Evolutionary conservation across 2,113 vertebrate species (phyloP).

Genomic region (Bos indicus): DNA sequence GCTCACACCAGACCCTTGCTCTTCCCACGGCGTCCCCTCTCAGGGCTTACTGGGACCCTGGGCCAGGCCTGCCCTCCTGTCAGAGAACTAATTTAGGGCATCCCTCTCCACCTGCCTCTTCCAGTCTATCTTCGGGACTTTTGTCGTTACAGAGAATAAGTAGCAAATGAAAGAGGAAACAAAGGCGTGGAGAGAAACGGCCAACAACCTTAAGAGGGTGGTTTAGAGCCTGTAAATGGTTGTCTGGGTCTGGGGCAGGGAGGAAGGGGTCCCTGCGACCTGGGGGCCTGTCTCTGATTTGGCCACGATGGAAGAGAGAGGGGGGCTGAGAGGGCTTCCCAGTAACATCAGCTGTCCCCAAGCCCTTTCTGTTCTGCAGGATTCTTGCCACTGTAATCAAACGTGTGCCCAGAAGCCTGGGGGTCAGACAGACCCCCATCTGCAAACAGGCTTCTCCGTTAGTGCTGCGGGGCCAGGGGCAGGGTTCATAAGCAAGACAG

Average conservation of each 20-base stretch:
- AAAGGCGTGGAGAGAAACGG: neutral
- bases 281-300: neutral
- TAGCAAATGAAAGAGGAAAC: neutral
- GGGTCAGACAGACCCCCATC: neutral
- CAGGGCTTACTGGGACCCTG: neutral
- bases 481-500: neutral
- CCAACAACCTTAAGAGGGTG: neutral
- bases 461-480: rapidly evolving
- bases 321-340: rapidly evolving
- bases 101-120: neutral
- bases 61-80: neutral
- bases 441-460: neutral
- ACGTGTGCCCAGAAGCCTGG: too few species aligned
- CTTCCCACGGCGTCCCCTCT: rapidly evolving
- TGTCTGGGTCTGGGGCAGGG: neutral
- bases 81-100: neutral
- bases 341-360: rapidly evolving
- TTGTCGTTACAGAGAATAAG: neutral
- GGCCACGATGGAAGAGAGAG: rapidly evolving
- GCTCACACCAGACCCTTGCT: neutral
- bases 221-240: neutral
- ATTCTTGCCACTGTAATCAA: neutral
- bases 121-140: neutral
- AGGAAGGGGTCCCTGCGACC: neutral
- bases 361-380: neutral